Conservation (phyloP, 2,113 vertebrate species). For the Chiloscyllium plagiosum region DNA sequence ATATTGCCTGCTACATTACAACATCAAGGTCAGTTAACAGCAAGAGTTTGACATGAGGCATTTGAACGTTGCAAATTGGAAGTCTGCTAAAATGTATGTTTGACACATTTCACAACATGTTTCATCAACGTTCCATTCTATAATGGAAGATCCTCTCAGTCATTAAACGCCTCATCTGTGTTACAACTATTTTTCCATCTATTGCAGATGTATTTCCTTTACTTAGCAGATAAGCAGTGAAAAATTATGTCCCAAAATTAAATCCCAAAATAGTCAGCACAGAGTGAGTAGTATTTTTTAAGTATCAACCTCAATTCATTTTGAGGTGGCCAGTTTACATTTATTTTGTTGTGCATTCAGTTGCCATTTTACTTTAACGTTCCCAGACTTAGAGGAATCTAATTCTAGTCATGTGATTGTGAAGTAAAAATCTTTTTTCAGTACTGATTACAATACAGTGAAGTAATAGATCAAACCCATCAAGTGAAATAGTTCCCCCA, state of each 20-base stretch:
- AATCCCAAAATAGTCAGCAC: background rate
- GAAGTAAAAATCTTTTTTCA: background rate
- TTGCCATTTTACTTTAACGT: too few relatives aligned
- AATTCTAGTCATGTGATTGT: background rate
- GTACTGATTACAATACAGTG: background rate
- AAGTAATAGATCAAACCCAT: background rate
- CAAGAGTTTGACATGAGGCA: background rate
- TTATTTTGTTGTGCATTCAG: background rate
- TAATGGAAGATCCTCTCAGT: too few relatives aligned
- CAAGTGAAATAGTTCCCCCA: background rate
- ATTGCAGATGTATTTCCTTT: background rate
- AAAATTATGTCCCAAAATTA: background rate
- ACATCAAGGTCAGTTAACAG: background rate
- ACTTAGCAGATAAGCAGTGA: background rate
- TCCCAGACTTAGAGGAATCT: background rate
- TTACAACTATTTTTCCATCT: background rate
- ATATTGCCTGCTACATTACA: too few relatives aligned
- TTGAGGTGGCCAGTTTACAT: background rate
- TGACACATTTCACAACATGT: background rate
- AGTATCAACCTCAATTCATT: background rate
- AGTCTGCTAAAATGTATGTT: background rate
- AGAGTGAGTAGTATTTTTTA: background rate
- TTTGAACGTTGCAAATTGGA: background rate
- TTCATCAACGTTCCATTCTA: background rate
- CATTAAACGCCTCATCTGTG: background rate